phyloP scores from a whole-genome alignment of 1,140 invertebrate genomes.

The Centruroides sculpturatus region DNA sequence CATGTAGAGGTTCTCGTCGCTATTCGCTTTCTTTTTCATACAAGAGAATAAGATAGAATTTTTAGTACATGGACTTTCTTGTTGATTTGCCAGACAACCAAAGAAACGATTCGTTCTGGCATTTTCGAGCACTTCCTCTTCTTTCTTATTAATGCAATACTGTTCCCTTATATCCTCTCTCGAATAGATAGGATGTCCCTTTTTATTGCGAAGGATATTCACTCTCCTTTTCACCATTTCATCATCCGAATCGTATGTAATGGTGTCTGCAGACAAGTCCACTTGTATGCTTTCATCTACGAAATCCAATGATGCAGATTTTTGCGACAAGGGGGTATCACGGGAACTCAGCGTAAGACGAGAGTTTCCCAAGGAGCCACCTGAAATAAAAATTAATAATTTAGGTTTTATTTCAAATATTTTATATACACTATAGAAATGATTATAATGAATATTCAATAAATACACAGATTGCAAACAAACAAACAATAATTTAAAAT shows the following conservation, averaged over 20 bases:
- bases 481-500: no score
- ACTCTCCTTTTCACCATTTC: slow-evolving; percentile 19
- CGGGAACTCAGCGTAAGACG: slow-evolving; percentile 11
- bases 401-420: no score
- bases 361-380: not conserved
- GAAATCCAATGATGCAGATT: slow-evolving; percentile 2
- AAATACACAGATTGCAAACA: no score
- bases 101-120: slow-evolving; percentile 47
- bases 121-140: slow-evolving; percentile 57
- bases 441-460: no score
- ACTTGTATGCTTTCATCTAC: slow-evolving; percentile 18
- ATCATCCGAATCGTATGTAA: slow-evolving; percentile 24
- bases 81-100: slow-evolving; percentile 62
- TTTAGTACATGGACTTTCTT: slow-evolving; percentile 39
- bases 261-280: slow-evolving; percentile 19
- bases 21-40: slow-evolving; percentile 40
- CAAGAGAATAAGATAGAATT: slow-evolving; percentile 58
- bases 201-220: slow-evolving; percentile 22
- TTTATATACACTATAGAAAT: no score
- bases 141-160: slow-evolving; percentile 82
- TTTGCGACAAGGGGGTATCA: slow-evolving; percentile 7
- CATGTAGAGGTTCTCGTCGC: slow-evolving; percentile 65
- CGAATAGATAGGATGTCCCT: slow-evolving; percentile 54
- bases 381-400: no score
- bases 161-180: slow-evolving; percentile 76